phyloP scores from a whole-genome alignment of 37 sponge, comb jelly and placozoan genomes.

The Halichondria panicea region DNA sequence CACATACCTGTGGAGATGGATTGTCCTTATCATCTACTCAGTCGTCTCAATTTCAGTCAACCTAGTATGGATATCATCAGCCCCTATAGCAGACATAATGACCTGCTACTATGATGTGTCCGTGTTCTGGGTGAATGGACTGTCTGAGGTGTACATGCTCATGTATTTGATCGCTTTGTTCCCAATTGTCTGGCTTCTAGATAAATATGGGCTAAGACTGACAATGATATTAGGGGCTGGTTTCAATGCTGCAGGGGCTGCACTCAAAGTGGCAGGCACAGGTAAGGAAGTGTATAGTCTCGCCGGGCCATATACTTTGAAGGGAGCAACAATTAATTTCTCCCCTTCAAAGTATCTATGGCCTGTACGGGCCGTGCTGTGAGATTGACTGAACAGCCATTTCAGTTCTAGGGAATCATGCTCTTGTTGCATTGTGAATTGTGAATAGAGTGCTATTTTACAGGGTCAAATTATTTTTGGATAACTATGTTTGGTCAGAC shows the following conservation, averaged over 20 bases:
- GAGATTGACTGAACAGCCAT: too few relatives aligned
- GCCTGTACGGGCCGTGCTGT: too few relatives aligned
- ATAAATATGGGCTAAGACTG: conserved; percentile 36
- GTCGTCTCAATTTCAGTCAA: conserved; percentile 13
- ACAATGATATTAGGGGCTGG: neutral
- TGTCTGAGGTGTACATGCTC: conserved; percentile 24
- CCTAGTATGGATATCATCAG: conserved; percentile 25
- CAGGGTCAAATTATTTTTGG: conserved; percentile 54
- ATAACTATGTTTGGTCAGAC: conserved; percentile 35
- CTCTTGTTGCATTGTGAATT: too few relatives aligned
- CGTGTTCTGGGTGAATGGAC: conserved; percentile 18
- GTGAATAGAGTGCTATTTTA: too few relatives aligned
- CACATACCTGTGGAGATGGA: conserved; percentile 47
- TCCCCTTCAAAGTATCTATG: too few relatives aligned
- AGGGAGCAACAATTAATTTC: too few relatives aligned
- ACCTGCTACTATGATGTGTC: conserved; percentile 47
- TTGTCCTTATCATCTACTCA: conserved; percentile 18
- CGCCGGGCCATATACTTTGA: too few relatives aligned
- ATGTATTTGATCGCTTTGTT: conserved; percentile 27
- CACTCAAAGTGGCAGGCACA: conserved; percentile 41
- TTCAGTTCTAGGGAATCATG: too few relatives aligned
- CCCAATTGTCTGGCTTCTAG: conserved; percentile 29
- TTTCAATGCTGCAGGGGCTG: conserved; percentile 31
- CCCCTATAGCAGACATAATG: conserved; percentile 43
- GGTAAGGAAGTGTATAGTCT: conserved; percentile 19